Evolutionary conservation across 2,113 vertebrate genomes (phyloP), one percentile per base, ranked within the genome.

Genomic region (Campylomormyrus tamandua): DNA sequence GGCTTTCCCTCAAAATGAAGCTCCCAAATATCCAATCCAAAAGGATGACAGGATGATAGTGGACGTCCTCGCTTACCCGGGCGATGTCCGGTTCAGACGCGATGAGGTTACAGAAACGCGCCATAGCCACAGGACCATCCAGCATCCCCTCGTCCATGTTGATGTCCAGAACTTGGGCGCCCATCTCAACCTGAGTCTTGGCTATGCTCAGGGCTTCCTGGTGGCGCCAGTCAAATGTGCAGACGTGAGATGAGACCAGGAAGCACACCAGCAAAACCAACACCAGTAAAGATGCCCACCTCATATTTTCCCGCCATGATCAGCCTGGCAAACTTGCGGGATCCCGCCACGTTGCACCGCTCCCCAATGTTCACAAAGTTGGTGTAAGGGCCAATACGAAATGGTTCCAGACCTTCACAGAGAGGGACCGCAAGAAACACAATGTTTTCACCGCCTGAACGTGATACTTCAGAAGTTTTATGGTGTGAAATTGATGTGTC

Each of bases 81-180:
- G 98, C 95, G 35, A 99, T 97, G 93, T 99, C 98, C 6, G 98
- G 98, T 91, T 99, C 98, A 0, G 98, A 98, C 85, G 96, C 96
- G 83, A 99, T 95, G 3, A 97, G 96, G 90, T 97, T 99, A 93
- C 98, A 99, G 91, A 99, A 99, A 89, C 95, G 96, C 24, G 96
- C 91, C 98, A 99, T 99, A 62, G 98, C 98, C 15, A 94, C 89
- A 0, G 96, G 95, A 0, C 98, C 98, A 0, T 99, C 98, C 87
- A 99, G 93, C 98, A 99, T 98, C 66, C 98, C 98, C 45, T 99
- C 98, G 66, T 99, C 98, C 98, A 99, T 98, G 94, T 99, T 99
- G 91, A 99, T 96, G 89, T 99, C 98, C 92, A 99, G 93, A 89
- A 99, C 91, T 94, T 99, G 98, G 53, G 98, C 98, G 21, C 98